Percentiles rank a stretch among this genome's conserved stretches.
Conservation (phyloP, 2,888 invertebrate species). For the Nemotelus pantherinus region DNA sequence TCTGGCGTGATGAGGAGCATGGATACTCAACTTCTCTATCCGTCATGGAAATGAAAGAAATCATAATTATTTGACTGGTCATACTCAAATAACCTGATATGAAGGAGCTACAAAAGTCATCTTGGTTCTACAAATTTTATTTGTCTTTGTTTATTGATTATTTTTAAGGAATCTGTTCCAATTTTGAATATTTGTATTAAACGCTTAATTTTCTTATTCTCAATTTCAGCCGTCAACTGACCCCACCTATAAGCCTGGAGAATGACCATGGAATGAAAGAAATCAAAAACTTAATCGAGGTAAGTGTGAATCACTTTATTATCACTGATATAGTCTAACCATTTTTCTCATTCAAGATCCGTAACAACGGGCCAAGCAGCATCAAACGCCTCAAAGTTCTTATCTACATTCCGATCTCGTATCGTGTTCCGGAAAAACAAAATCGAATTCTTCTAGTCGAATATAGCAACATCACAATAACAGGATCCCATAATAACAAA, state of each 20-base stretch:
- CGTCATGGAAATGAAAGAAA: too few species aligned
- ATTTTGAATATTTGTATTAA: too few species aligned
- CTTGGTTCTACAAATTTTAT: too few species aligned
- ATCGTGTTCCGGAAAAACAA: conserved; percentile 57
- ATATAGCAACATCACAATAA: conserved; percentile 60
- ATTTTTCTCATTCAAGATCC: conserved; percentile 54
- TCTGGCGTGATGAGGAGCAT: too few species aligned
- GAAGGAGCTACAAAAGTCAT: too few species aligned
- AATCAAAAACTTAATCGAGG: conserved; percentile 61
- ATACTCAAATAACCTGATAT: too few species aligned
- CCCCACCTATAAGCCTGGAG: conserved; percentile 59
- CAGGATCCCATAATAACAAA: conserved; percentile 60
- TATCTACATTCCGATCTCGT: conserved; percentile 61
- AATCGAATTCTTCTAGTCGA: conserved; percentile 59
- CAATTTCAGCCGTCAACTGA: conserved; percentile 57
- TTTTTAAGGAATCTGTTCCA: too few species aligned
- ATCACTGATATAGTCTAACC: not conserved
- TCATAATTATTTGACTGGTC: too few species aligned
- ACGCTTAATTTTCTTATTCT: too few species aligned
- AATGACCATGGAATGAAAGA: conserved; percentile 58
- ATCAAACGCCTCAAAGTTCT: conserved; percentile 60
- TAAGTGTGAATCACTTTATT: conserved; percentile 44
- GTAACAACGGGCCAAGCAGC: conserved; percentile 63
- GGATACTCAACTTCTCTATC: too few species aligned
- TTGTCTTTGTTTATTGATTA: too few species aligned